A percentile compares a stretch with the other conserved stretches of the same genome.
Conservation (phyloP, 2,113 vertebrate species). For the Martes martes region DNA sequence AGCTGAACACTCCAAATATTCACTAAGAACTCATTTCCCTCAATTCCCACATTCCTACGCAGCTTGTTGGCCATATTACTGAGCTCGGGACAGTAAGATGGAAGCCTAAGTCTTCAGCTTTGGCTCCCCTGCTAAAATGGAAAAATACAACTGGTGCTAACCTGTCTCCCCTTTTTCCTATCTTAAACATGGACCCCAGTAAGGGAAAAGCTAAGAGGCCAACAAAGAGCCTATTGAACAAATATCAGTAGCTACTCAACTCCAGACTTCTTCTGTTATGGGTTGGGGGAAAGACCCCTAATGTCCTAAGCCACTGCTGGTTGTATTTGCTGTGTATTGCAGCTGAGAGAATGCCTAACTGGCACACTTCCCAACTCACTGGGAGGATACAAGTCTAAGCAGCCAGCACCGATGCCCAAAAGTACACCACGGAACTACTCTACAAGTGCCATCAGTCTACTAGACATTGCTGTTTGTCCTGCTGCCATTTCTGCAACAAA, state of each 20-base stretch:
- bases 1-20: neutral
- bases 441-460: neutral
- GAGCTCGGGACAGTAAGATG: neutral
- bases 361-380: neutral
- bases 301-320: neutral
- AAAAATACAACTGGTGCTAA: neutral
- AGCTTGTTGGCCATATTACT: neutral
- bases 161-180: neutral
- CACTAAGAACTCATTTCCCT: neutral
- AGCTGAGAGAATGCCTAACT: neutral
- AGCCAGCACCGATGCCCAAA: neutral
- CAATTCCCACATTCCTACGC: neutral
- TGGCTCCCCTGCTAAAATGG: neutral
- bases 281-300: neutral
- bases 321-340: neutral
- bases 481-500: neutral
- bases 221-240: neutral
- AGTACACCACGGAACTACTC: neutral
- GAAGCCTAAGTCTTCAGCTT: neutral
- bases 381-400: neutral
- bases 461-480: neutral
- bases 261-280: neutral
- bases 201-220: neutral
- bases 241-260: neutral
- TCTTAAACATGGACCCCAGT: neutral